Evolutionary conservation across 2,888 invertebrate species (phyloP), one percentile per base, ranked within the genome.

Genomic region (Mythimna lalbum): DNA sequence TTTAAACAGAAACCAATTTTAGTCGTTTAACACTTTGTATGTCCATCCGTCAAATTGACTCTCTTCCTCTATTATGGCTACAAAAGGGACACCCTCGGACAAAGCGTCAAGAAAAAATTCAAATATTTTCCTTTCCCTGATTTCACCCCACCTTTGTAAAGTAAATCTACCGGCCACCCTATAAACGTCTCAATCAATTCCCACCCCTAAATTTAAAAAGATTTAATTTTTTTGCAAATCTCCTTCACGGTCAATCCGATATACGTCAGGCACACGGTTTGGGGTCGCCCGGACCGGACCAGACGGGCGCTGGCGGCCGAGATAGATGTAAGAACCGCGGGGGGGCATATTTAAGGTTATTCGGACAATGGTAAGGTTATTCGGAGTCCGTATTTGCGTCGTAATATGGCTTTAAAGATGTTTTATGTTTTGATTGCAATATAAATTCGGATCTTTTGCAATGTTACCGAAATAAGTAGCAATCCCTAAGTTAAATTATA

Each of bases 121-220:
- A 36, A 79, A 82, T 59, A 61, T 67, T 55, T 67, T 62, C 52
- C 14, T 31, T n/a, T 4, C 21, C 10, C 39, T 39, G 47, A 70
- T 56, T 50, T 31, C n/a, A 33, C 47, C 61, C 60, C 52, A 31
- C 47, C 52, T 56, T 31, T 31, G 12, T 9, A 72, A 49, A 70
- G 4, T 12, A 63, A 59, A 63, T 71, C 50, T 55, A 53, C 65
- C 49, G 63, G 57, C 55, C 74, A 36, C 78, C 75, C 83, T 17
- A 84, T 83, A 80, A 80, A 84, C 64, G 80, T 84, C 84, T 77
- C 69, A 64, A 79, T 75, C 79, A 86, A 86, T 86, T 82, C 76
- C 27, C 73, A 63, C 68, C 82, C 76, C 69, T 65, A 56, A 70
- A 56, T 84, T 81, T 73, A 77, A 73, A 82, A 21, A 56, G 50